A percentile compares a stretch with the other conserved stretches of the same genome.
phyloP scores from a whole-genome alignment of 2,113 vertebrate species.

The Chaetodon auriga region DNA sequence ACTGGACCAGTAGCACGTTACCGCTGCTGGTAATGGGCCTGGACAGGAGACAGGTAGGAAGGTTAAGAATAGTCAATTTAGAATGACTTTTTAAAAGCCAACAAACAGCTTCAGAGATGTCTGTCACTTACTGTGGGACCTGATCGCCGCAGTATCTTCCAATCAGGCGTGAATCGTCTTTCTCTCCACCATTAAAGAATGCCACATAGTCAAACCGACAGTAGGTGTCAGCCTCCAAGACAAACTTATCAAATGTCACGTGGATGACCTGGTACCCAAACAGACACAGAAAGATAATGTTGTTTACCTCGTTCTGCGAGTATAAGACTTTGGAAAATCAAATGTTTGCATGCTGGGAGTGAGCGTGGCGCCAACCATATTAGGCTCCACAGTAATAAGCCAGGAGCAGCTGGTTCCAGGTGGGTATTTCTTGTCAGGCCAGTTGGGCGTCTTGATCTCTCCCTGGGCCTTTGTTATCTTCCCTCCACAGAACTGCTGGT shows the following conservation, averaged over 20 bases:
- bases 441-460: slow-evolving; percentile 90
- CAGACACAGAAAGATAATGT: slow-evolving; percentile 21
- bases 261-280: slow-evolving; percentile 84
- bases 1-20: slow-evolving; percentile 91
- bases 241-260: slow-evolving; percentile 90
- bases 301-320: neutral
- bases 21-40: slow-evolving; percentile 84
- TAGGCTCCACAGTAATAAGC: slow-evolving; percentile 88
- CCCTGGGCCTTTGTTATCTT: slow-evolving; percentile 86
- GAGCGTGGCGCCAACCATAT: slow-evolving; percentile 80
- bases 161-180: slow-evolving; percentile 85
- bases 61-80: slow-evolving; percentile 7
- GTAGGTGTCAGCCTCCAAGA: slow-evolving; percentile 88
- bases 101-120: neutral
- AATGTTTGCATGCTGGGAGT: neutral
- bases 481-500: slow-evolving; percentile 86
- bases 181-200: slow-evolving; percentile 89
- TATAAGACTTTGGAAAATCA: neutral
- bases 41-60: slow-evolving; percentile 36
- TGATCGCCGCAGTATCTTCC: slow-evolving; percentile 90
- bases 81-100: neutral
- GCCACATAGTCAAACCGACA: slow-evolving; percentile 94
- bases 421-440: slow-evolving; percentile 92
- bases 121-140: slow-evolving; percentile 84
- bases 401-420: slow-evolving; percentile 92